phyloP scores from a whole-genome alignment of 2,113 vertebrate species.

The zebrafish (Danio rerio) region GRCz12tu NC_133188.1:55797501-55798000 shows the following conservation, averaged over 20 bases:
- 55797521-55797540: constrained; percentile 91
- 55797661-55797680: constrained; percentile 88
- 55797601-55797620: constrained; percentile 80
- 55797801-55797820: too few relatives aligned
- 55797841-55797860: too few relatives aligned
- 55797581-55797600: constrained; percentile 80
- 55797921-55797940: too few relatives aligned
- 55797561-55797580: constrained; percentile 85
- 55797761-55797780: neutral
- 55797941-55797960: too few relatives aligned
- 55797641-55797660: constrained; percentile 88
- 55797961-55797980: too few relatives aligned
- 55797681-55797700: constrained; percentile 87
- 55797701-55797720: constrained; percentile 80
- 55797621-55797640: constrained; percentile 83
- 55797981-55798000: too few relatives aligned
- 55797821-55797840: too few relatives aligned
- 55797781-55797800: too few relatives aligned
- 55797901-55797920: too few relatives aligned
- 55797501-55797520: constrained; percentile 93
- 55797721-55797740: constrained; percentile 78
- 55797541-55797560: constrained; percentile 88
- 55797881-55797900: too few relatives aligned
- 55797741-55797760: constrained; percentile 71
- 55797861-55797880: too few relatives aligned